phyloP scores from a whole-genome alignment of 2,113 vertebrate genomes.

The Holacanthus passer region DNA sequence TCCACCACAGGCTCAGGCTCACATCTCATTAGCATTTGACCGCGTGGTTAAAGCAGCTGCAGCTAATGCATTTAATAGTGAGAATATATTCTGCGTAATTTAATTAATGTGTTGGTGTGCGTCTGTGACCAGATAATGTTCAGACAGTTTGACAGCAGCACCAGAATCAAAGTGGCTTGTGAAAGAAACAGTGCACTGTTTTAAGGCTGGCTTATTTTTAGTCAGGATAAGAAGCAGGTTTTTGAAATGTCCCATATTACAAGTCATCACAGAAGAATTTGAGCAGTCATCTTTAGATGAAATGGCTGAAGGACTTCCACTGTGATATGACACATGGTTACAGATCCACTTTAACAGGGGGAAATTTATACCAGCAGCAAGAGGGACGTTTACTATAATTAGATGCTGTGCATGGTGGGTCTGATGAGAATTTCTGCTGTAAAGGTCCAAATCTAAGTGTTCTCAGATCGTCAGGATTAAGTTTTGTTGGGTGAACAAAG shows the following conservation, averaged over 20 bases:
- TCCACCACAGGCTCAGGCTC: conserved; percentile 7
- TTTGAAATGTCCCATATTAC: not conserved
- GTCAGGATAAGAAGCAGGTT: not conserved
- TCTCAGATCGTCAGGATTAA: too few species aligned
- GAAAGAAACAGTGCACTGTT: not conserved
- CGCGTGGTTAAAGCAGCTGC: conserved; percentile 32
- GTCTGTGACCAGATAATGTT: conserved; percentile 3
- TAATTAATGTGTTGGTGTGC: conserved; percentile 31
- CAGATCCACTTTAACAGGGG: not conserved
- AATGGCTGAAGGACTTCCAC: not conserved
- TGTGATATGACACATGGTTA: not conserved
- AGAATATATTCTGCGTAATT: conserved; percentile 44
- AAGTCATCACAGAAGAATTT: not conserved
- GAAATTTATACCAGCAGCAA: not conserved
- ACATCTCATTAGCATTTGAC: conserved; percentile 52
- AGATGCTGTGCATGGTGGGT: not conserved
- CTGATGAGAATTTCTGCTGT: not conserved
- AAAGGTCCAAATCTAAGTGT: not conserved
- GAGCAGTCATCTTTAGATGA: not conserved
- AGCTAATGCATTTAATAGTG: conserved; percentile 39
- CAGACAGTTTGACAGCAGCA: conserved; percentile 29
- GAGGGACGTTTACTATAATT: not conserved
- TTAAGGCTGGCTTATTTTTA: not conserved
- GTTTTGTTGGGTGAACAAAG: too few species aligned
- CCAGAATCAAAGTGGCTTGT: not conserved